Base-by-base conservation (phyloP, 2,888 invertebrate genomes). In the Phanerotoma sp. region DNA sequence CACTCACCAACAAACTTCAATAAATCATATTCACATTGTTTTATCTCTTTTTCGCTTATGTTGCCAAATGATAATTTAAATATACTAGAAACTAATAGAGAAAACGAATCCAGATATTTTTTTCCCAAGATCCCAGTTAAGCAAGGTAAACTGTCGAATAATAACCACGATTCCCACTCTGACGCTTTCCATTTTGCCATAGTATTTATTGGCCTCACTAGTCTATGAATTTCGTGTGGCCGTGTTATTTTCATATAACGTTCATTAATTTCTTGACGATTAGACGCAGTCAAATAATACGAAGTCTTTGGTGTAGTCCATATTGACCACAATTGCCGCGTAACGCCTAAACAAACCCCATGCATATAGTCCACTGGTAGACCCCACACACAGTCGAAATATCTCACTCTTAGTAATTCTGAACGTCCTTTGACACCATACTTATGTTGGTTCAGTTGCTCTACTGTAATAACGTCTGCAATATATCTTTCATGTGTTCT, bases 11-110 rank as follows among this genome's bases (percentile, higher is more conserved):
- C 52, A 55, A 57, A 61, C 20, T 52, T 41, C 18, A 61, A 15
- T 9, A 60, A 28, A 46, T 61, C 54, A 16, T 37, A 9, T 46
- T 63, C 60, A 41, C 61, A 61, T 50, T 53, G 41, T 13, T 49
- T 15, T 13, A 61, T 32, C n/a, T 56, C 52, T 16, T 16, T 16
- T 38, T 53, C 50, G 20, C 25, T 28, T 15, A 53, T 52, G 7
- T 44, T n/a, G 13, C 15, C 18, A 30, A 16, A 33, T 22, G 50
- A 48, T 4, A 50, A 20, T 28, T 5, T 37, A 10, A 28, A 35
- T 28, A 50, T 49, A 50, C 54, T 50, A 10, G 15, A 10, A 16
- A 50, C 50, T 15, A 54, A 30, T n/a, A 54, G 32, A 21, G 10
- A 42, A 32, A 42, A 50, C 6, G 42, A 38, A 22, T 50, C n/a